Percentiles rank a stretch among this genome's conserved stretches.
phyloP scores from a whole-genome alignment of 2,888 invertebrate species.

The Argyra leucocephala region DNA sequence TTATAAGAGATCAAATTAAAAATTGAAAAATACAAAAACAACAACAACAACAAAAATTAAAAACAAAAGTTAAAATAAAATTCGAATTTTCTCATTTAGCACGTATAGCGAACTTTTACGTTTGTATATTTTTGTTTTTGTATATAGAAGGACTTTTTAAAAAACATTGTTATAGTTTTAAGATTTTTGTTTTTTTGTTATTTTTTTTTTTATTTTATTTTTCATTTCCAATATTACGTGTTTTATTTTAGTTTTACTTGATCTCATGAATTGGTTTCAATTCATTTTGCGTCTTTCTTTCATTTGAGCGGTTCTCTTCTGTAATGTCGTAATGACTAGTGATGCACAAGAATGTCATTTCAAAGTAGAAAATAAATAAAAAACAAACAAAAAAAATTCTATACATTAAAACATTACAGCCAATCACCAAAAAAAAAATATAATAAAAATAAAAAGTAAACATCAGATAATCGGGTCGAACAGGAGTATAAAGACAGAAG shows the following conservation, averaged over 20 bases:
- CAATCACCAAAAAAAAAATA: no score
- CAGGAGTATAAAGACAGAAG: no score
- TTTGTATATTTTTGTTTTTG: no score
- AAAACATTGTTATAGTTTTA: constrained; percentile 6
- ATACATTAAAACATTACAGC: no score
- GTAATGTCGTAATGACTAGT: not conserved
- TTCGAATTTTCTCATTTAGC: constrained; percentile 3
- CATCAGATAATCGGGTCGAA: no score
- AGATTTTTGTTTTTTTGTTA: not conserved
- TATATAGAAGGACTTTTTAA: not conserved
- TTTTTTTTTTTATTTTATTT: no score
- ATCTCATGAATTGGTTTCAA: not conserved
- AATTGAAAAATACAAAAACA: no score
- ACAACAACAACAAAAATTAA: not conserved
- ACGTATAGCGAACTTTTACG: not conserved
- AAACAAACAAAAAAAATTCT: not conserved
- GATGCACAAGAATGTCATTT: constrained; percentile 6
- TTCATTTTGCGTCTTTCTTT: not conserved
- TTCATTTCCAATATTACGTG: not conserved
- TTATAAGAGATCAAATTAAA: not conserved
- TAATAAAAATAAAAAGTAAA: no score
- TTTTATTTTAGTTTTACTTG: not conserved
- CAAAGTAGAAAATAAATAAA: not conserved
- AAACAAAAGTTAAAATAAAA: not conserved
- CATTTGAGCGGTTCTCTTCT: not conserved